These are phyloP conservation scores for Alethe diademata DNA, from an alignment of 2,113 vertebrate genomes.

Conservation along the genomic window DNA sequence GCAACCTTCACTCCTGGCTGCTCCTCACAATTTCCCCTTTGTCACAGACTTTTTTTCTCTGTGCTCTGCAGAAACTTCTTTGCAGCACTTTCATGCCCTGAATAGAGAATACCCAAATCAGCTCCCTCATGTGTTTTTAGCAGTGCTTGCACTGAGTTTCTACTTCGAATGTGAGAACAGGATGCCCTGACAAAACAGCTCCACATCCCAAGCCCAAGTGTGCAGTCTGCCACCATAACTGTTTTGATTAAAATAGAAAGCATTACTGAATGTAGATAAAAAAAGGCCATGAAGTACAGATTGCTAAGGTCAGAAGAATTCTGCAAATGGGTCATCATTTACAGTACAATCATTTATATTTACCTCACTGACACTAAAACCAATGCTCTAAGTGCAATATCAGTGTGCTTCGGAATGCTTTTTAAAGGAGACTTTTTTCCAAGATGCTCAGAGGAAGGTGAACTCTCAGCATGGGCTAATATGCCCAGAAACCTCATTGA, in stretches of 20 bases:
- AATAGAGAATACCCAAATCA: neutral
- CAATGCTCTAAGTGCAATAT: neutral
- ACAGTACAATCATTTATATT: neutral
- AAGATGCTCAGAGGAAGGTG: neutral
- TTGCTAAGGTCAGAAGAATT: neutral
- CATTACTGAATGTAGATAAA: neutral
- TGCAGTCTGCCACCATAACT: conserved; percentile 42
- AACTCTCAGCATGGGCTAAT: neutral
- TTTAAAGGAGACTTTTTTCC: neutral
- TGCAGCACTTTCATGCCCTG: neutral
- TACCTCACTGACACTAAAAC: neutral
- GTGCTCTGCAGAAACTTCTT: neutral
- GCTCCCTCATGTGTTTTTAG: conserved; percentile 9
- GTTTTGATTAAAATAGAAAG: conserved; percentile 32
- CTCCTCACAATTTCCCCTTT: neutral
- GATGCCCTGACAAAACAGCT: neutral
- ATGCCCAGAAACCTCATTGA: neutral
- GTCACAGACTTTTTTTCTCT: neutral
- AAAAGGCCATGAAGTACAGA: neutral
- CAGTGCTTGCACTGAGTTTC: neutral
- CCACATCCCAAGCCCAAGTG: neutral
- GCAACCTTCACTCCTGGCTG: neutral
- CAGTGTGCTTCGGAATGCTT: neutral
- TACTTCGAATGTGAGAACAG: neutral
- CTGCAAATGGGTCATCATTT: neutral